These are phyloP conservation scores for Achatina immaculata DNA, from an alignment of 1,140 invertebrate genomes.

Conservation along the genomic window DNA sequence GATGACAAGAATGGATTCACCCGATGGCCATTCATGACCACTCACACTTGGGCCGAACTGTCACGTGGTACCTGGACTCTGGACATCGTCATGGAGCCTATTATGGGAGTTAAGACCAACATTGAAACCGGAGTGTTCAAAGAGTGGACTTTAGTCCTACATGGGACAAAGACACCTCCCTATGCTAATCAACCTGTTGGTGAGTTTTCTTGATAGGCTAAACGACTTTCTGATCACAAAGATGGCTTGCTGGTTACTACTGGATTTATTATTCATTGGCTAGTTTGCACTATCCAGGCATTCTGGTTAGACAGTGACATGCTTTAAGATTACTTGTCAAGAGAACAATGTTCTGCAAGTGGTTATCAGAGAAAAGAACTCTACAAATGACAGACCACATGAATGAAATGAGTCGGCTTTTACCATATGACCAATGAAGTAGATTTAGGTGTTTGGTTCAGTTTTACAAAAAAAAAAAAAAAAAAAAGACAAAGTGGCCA, in stretches of 20 bases:
- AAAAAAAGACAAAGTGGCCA: too few relatives aligned
- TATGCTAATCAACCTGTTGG: slow-evolving; percentile 75
- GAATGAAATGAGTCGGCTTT: too few relatives aligned
- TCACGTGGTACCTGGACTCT: slow-evolving; percentile 95
- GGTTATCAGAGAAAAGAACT: neutral
- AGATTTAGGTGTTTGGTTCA: too few relatives aligned
- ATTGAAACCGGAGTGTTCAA: slow-evolving; percentile 82
- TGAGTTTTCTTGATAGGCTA: neutral
- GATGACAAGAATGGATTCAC: slow-evolving; percentile 97
- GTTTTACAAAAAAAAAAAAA: too few relatives aligned
- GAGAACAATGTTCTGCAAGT: too few relatives aligned
- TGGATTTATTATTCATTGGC: neutral
- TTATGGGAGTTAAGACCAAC: slow-evolving; percentile 57
- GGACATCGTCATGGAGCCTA: slow-evolving; percentile 79
- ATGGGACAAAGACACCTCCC: slow-evolving; percentile 94
- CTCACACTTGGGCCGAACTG: slow-evolving; percentile 99
- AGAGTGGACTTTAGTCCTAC: slow-evolving; percentile 97
- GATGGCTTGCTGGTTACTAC: neutral
- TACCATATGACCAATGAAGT: too few relatives aligned
- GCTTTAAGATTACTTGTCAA: too few relatives aligned
- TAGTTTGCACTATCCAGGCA: neutral
- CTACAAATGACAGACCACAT: too few relatives aligned
- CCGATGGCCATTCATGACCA: slow-evolving; percentile 99
- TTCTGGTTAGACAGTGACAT: neutral
- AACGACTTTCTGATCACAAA: neutral